Conservation (phyloP, 2,797 vertebrate genomes). For the Anguilla marmorata region DNA sequence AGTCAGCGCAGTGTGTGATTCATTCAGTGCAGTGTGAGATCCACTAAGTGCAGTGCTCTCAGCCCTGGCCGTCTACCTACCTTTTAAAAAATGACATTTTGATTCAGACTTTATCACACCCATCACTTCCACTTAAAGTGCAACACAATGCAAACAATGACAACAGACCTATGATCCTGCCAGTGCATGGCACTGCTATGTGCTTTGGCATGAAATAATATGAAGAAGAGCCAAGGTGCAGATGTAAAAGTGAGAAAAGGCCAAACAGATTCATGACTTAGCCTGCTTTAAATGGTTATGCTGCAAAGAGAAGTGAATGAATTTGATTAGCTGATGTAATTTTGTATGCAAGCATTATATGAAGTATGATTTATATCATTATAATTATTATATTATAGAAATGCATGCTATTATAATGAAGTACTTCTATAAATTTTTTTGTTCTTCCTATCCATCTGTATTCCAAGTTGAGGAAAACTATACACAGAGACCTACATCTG, state of each 20-base stretch:
- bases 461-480: too few species aligned
- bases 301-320: not conserved
- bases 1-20: too few species aligned
- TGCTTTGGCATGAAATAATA: not conserved
- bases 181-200: not conserved
- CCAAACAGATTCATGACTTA: not conserved
- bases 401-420: not conserved
- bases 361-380: not conserved
- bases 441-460: too few species aligned
- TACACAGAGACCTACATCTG: too few species aligned
- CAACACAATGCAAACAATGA: constrained; percentile 21
- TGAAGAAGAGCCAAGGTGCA: not conserved
- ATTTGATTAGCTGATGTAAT: not conserved
- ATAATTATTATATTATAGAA: not conserved
- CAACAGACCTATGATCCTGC: not conserved
- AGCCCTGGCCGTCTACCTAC: not conserved
- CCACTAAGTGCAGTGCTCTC: not conserved
- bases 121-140: constrained; percentile 13
- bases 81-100: not conserved
- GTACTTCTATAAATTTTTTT: too few species aligned
- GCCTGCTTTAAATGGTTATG: not conserved
- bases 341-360: not conserved
- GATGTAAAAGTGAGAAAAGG: not conserved
- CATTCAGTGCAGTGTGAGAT: not conserved
- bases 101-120: constrained; percentile 12